A percentile compares a stretch with the other conserved stretches of the same genome.
Evolutionary conservation across 2,797 vertebrate genomes (phyloP).

Genomic region (Gymnothorax reevesii): DNA sequence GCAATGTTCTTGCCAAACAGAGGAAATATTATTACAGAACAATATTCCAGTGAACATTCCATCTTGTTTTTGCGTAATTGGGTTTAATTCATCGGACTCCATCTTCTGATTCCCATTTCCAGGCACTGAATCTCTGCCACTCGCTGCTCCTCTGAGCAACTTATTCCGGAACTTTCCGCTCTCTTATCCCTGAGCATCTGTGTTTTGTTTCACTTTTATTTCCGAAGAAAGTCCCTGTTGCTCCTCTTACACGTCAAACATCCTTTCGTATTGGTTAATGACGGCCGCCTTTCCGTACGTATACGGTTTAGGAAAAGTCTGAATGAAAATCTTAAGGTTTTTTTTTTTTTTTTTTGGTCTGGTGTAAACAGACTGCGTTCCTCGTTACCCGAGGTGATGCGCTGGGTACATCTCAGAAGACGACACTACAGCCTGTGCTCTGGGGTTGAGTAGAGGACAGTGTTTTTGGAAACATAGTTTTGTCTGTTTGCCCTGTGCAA

Average conservation of each 20-base stretch:
- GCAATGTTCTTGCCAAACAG: too few species aligned
- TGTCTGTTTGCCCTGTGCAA: background rate
- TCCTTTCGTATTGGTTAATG: constrained; percentile 46
- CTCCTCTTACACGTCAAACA: background rate
- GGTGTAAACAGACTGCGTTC: background rate
- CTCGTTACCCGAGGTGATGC: background rate
- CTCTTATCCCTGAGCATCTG: background rate
- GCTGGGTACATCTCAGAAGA: background rate
- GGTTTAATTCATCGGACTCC: background rate
- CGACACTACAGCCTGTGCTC: background rate
- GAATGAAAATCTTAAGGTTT: background rate
- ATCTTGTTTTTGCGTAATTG: too few species aligned
- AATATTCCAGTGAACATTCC: too few species aligned
- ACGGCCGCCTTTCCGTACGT: constrained; percentile 69
- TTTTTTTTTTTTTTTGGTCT: background rate
- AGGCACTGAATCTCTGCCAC: background rate
- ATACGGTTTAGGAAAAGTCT: constrained; percentile 49
- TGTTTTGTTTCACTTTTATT: background rate
- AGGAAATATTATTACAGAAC: too few species aligned
- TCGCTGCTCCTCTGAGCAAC: background rate
- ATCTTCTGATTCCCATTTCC: background rate
- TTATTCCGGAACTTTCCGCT: background rate
- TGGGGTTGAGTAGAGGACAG: background rate
- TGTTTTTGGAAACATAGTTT: background rate
- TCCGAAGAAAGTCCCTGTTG: background rate